Base-by-base conservation (phyloP, 2,888 invertebrate genomes). In the Zeuzera pyrina region DNA sequence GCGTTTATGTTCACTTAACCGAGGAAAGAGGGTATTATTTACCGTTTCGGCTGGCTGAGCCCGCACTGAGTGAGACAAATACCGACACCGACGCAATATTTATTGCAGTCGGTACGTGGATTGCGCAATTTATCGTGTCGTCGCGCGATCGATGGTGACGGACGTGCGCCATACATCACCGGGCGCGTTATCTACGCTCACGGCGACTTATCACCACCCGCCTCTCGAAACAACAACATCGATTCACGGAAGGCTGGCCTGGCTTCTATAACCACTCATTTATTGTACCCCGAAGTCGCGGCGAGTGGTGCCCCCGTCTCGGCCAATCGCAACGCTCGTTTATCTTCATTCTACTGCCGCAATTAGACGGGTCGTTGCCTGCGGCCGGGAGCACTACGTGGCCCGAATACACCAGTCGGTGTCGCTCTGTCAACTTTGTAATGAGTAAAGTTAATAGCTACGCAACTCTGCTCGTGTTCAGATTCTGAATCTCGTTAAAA, bases 321-420 rank as follows among this genome's bases (percentile, higher is more conserved):
- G 78, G 67, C 86, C 86, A 81, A 86, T 86, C 84, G 85, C 84
- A 72, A 68, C 69, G 83, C 85, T 87, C 88, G 87, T 88, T 87
- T 85, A 86, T 88, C 88, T 88, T 88, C 87, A 88, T 88, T 88
- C 76, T 70, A 84, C 79, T 81, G 84, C 83, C 86, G 83, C 87
- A 88, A 88, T 88, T 88, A 88, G 87, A 87, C 85, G 87, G 87
- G 84, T 87, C 87, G 87, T 86, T 86, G 88, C 83, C 79, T 84
- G 84, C 81, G 73, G 70, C 54, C 61, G 64, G 43, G 42, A 42
- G 40, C 54, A 55, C 62, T 72, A 78, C 81, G 79, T 78, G 79
- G 76, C 60, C 58, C 60, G 81, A 77, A 81, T 81, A 81, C 70
- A 52, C 62, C 58, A 57, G 58, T 10, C 25, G 4, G 12, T 13